Percentiles rank a stretch among this genome's conserved stretches.
These are phyloP conservation scores for Dendrocincla tyrannina DNA, from an alignment of 2,797 vertebrate species.

Conservation along the genomic window DNA sequence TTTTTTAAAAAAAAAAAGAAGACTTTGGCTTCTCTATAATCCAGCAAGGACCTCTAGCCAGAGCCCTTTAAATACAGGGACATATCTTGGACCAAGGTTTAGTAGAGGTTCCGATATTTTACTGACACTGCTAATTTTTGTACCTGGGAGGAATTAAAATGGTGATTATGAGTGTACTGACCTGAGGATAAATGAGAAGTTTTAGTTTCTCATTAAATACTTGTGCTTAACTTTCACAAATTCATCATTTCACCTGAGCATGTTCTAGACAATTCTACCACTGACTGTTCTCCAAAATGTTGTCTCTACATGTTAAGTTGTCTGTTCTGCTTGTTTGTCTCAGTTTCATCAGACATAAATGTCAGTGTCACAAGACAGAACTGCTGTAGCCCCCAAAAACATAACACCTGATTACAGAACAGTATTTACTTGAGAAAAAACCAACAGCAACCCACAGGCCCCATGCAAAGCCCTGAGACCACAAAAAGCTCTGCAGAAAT, in stretches of 20 bases:
- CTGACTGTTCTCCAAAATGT: neutral
- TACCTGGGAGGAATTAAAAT: neutral
- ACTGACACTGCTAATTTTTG: neutral
- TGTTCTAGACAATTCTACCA: neutral
- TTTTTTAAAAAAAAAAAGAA: neutral
- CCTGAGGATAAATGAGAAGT: neutral
- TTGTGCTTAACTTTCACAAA: neutral
- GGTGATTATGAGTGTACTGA: neutral
- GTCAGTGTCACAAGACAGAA: neutral
- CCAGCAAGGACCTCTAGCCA: neutral
- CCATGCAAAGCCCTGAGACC: neutral
- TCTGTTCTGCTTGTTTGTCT: neutral
- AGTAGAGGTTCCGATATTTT: neutral
- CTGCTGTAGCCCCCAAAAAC: neutral
- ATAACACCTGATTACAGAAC: neutral
- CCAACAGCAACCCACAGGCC: neutral
- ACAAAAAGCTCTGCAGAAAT: neutral
- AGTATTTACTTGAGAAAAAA: neutral
- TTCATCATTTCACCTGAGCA: neutral
- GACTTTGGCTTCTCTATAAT: neutral
- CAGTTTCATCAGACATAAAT: neutral
- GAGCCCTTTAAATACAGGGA: neutral
- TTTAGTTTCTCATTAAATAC: neutral
- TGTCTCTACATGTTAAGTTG: fast-evolving
- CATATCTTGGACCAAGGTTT: neutral